Conservation (phyloP, 2,888 invertebrate genomes). For the Drosophila rellima region DNA sequence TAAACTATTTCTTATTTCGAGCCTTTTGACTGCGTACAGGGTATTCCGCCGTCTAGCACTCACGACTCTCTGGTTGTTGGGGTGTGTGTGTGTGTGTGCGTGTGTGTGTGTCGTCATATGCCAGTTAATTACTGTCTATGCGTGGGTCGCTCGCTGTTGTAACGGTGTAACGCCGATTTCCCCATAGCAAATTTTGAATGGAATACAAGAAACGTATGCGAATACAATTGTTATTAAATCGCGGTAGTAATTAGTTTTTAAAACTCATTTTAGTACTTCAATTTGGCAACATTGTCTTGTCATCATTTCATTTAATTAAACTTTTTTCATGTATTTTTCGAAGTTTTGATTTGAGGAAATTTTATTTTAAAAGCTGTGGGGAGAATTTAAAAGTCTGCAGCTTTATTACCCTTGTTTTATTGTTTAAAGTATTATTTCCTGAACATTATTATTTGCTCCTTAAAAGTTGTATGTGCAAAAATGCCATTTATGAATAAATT, state of each 20-base stretch:
- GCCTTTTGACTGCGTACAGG: neutral
- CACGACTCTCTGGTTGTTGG: neutral
- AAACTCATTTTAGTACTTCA: neutral
- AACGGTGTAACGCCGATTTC: slow-evolving; percentile 62
- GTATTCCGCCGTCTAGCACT: neutral
- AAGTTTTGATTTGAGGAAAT: neutral
- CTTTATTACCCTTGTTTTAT: no score
- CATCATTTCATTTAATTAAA: neutral
- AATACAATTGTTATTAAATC: slow-evolving; percentile 47
- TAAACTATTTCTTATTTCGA: neutral
- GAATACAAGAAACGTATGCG: slow-evolving; percentile 35
- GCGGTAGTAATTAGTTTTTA: slow-evolving; percentile 9
- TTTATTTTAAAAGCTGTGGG: neutral
- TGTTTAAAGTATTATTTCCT: no score
- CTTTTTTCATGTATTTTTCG: neutral
- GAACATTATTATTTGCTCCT: no score
- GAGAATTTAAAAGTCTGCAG: no score
- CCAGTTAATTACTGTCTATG: slow-evolving; percentile 67
- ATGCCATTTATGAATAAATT: no score
- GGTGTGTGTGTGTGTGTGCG: neutral
- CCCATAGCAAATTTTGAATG: slow-evolving; percentile 48
- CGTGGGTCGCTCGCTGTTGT: slow-evolving; percentile 59
- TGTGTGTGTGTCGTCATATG: slow-evolving; percentile 37
- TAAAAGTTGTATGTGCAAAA: no score
- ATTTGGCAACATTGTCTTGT: slow-evolving; percentile 3